Conservation (phyloP, 2,113 vertebrate species). For the Egretta garzetta region DNA sequence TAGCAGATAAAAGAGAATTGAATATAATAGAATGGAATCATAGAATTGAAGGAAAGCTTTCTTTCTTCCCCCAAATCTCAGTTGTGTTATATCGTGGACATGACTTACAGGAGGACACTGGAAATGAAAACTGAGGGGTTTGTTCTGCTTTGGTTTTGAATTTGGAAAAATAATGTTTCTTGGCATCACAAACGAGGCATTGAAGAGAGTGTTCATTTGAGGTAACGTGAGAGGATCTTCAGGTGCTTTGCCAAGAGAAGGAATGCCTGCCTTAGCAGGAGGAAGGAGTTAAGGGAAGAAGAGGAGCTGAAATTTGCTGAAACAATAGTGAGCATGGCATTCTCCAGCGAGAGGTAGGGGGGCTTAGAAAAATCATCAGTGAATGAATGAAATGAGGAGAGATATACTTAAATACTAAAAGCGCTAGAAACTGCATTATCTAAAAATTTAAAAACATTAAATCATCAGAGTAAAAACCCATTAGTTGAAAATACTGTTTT, state of each 20-base stretch:
- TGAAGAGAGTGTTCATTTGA: not conserved
- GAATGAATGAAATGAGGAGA: not conserved
- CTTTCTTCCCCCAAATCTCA: not conserved
- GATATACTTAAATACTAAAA: not conserved
- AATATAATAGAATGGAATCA: too few relatives aligned
- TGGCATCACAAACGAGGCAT: not conserved
- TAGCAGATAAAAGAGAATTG: not conserved
- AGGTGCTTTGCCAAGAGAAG: not conserved
- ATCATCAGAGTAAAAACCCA: not conserved
- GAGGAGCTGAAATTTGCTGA: constrained; percentile 15
- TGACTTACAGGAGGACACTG: not conserved
- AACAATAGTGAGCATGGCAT: not conserved
- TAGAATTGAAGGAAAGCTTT: not conserved
- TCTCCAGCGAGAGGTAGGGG: not conserved
- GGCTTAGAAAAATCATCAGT: not conserved
- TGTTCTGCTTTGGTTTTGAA: not conserved
- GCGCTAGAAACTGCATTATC: not conserved
- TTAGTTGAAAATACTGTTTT: not conserved
- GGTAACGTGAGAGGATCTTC: not conserved
- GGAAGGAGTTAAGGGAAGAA: not conserved
- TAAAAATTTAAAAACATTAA: not conserved
- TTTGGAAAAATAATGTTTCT: not conserved
- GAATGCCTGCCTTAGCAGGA: not conserved
- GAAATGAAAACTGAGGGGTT: not conserved
- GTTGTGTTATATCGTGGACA: not conserved